Evolutionary conservation across 2,113 vertebrate genomes (phyloP).

Genomic region (Sander lucioperca): DNA sequence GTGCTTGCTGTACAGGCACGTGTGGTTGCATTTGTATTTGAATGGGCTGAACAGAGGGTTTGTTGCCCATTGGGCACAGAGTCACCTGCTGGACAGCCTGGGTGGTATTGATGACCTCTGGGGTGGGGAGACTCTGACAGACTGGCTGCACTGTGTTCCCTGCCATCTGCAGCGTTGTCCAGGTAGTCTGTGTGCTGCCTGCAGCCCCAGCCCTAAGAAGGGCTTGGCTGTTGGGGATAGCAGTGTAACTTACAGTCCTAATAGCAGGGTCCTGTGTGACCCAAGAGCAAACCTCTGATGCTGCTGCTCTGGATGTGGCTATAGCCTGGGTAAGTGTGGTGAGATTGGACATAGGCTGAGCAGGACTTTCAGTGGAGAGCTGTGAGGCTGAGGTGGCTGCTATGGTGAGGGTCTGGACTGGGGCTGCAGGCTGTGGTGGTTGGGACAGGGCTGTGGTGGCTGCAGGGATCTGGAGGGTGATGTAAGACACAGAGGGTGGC

Average conservation of each 20-base stretch:
- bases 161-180: constrained; percentile 95
- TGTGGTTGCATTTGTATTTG: constrained; percentile 85
- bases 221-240: constrained; percentile 71
- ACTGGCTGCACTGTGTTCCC: constrained; percentile 96
- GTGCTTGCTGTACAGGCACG: constrained; percentile 74
- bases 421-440: constrained; percentile 66
- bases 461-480: constrained; percentile 82
- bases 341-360: constrained; percentile 39
- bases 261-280: constrained; percentile 51
- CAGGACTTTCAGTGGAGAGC: constrained; percentile 36
- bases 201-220: constrained; percentile 77
- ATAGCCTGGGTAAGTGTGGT: constrained; percentile 47
- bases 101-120: constrained; percentile 63
- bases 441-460: constrained; percentile 71
- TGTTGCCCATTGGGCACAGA: constrained; percentile 81
- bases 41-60: constrained; percentile 85
- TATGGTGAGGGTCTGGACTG: constrained; percentile 61
- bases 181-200: constrained; percentile 95
- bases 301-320: constrained; percentile 36
- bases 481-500: constrained; percentile 82
- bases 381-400: constrained; percentile 62
- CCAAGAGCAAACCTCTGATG: constrained; percentile 52
- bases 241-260: constrained; percentile 71
- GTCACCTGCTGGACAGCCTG: constrained; percentile 80
- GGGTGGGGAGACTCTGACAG: constrained; percentile 85